phyloP scores from a whole-genome alignment of 2,113 vertebrate genomes.

The Genyomyrus donnyi region DNA sequence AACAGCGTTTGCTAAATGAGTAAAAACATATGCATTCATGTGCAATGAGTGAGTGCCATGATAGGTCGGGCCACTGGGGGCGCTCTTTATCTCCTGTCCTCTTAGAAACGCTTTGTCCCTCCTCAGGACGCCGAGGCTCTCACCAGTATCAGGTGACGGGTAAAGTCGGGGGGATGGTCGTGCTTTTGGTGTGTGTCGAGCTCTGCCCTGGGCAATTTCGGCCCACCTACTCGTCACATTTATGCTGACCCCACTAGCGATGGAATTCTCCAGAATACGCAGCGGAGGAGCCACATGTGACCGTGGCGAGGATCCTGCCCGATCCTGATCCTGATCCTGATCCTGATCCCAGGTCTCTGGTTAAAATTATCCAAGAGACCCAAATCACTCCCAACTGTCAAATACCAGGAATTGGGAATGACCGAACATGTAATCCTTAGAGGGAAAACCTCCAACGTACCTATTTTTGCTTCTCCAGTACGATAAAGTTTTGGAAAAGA shows the following conservation, averaged over 20 bases:
- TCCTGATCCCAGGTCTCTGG: neutral
- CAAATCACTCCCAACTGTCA: neutral
- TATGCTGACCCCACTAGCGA: constrained; percentile 41
- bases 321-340: neutral
- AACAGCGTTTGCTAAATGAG: neutral
- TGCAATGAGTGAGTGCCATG: neutral
- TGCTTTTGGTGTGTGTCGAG: constrained; percentile 12
- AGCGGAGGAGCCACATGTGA: neutral
- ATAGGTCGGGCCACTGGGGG: constrained; percentile 54
- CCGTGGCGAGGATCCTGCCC: neutral
- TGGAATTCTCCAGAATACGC: constrained; percentile 56
- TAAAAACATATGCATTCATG: neutral
- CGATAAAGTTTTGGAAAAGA: constrained; percentile 13
- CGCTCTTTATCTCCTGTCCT: constrained; percentile 78
- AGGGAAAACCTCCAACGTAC: neutral
- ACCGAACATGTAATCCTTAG: neutral
- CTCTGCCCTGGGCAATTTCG: constrained; percentile 33
- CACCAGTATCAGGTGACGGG: constrained; percentile 88
- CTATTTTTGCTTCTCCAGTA: neutral
- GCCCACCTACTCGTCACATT: constrained; percentile 52
- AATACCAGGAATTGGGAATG: neutral
- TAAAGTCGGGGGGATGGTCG: neutral
- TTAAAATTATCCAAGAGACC: neutral
- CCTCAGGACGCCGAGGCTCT: constrained; percentile 74
- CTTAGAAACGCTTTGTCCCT: constrained; percentile 85